Evolutionary conservation across 2,797 vertebrate species (phyloP).

Genomic region (Acanthurus lineatus): DNA sequence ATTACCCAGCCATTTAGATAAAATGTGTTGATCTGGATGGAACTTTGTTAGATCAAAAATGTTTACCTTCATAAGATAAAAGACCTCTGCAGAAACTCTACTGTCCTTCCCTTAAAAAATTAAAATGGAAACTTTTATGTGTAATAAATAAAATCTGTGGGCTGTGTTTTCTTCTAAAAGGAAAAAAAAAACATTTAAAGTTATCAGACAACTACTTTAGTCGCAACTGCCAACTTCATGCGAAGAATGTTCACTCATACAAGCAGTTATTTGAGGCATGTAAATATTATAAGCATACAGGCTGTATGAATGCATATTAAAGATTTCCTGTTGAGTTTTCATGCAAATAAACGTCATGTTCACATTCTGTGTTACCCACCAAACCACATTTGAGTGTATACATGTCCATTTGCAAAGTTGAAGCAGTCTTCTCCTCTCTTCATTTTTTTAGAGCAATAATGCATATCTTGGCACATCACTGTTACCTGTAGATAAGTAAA

Average conservation of each 20-base stretch:
- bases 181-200: not conserved
- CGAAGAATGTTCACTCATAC: too few relatives aligned
- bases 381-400: not conserved
- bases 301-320: not conserved
- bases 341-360: not conserved
- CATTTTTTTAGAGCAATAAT: not conserved
- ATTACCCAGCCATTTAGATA: too few relatives aligned
- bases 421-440: not conserved
- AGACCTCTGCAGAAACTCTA: not conserved
- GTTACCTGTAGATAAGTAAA: not conserved
- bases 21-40: too few relatives aligned
- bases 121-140: not conserved
- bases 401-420: not conserved
- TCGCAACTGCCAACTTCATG: too few relatives aligned
- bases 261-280: too few relatives aligned
- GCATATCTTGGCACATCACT: not conserved
- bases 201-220: not conserved
- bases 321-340: not conserved
- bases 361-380: not conserved
- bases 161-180: too few relatives aligned
- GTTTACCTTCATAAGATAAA: not conserved
- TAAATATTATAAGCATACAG: too few relatives aligned
- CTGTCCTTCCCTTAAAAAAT: not conserved
- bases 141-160: too few relatives aligned
- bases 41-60: too few relatives aligned